Conservation (phyloP, 64 coral and sea anemone genomes). For the Porites lutea region DNA sequence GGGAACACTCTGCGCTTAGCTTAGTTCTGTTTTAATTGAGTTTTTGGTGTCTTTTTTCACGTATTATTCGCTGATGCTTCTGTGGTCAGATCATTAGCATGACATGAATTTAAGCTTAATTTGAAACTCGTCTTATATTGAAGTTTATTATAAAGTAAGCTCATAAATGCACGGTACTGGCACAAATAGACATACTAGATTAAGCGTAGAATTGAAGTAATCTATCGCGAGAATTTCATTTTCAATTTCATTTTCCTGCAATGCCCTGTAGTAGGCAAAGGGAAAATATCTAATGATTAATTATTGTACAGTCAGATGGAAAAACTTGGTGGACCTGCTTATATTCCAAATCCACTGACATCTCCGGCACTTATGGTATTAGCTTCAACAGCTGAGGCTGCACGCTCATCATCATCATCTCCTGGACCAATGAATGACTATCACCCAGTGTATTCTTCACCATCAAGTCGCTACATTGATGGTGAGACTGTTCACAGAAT, state of each 20-base stretch:
- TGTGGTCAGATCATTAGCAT: background rate
- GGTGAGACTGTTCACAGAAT: conserved; percentile 87
- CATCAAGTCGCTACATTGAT: conserved; percentile 84
- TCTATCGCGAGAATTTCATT: background rate
- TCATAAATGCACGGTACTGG: background rate
- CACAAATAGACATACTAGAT: background rate
- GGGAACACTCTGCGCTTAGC: background rate
- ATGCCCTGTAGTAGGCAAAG: background rate
- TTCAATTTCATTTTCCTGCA: background rate
- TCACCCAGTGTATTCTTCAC: conserved; percentile 86
- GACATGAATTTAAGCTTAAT: background rate
- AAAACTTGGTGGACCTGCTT: conserved; percentile 80
- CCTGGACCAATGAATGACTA: conserved; percentile 92
- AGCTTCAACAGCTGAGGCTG: conserved; percentile 92
- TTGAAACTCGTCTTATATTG: conserved; percentile 6
- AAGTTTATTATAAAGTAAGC: background rate
- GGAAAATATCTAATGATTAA: background rate
- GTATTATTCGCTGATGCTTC: background rate
- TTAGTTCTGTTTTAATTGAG: conserved; percentile 14
- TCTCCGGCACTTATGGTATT: conserved; percentile 96
- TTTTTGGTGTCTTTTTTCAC: background rate
- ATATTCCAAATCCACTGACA: conserved; percentile 89
- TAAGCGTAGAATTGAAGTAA: conserved; percentile 2
- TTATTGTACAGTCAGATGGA: conserved; percentile 81
- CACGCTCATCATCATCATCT: conserved; percentile 77